These are phyloP conservation scores for Emmelina monodactyla DNA, from an alignment of 2,888 invertebrate species.

Conservation along the genomic window DNA sequence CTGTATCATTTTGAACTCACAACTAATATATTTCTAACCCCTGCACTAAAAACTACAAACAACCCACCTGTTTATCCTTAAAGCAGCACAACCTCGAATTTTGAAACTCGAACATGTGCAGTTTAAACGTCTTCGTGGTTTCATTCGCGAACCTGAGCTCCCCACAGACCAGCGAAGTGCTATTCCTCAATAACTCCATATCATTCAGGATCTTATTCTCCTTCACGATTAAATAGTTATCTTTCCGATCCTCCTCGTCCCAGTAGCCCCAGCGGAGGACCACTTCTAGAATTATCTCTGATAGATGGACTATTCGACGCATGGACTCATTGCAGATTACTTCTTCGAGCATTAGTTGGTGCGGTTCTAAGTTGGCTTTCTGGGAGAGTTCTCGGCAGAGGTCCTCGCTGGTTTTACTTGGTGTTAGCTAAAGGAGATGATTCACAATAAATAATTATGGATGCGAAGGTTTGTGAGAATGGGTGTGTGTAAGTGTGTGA, in stretches of 20 bases:
- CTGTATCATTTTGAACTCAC: too few relatives aligned
- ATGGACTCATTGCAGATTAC: conserved; percentile 78
- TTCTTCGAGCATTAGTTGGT: conserved; percentile 81
- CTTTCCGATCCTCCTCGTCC: conserved; percentile 84
- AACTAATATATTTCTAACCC: too few relatives aligned
- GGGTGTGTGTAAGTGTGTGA: too few relatives aligned
- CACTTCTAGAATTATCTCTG: conserved; percentile 73
- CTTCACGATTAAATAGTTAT: conserved; percentile 78
- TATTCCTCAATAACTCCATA: conserved; percentile 60
- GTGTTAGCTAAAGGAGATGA: conserved; percentile 68
- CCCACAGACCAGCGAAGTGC: conserved; percentile 72
- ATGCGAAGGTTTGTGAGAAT: too few relatives aligned
- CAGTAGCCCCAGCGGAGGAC: conserved; percentile 88
- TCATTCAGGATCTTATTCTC: conserved; percentile 55
- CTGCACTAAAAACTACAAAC: too few relatives aligned
- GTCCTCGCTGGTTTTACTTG: conserved; percentile 79
- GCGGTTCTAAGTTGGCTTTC: conserved; percentile 70
- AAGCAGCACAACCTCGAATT: conserved; percentile 79
- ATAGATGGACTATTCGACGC: conserved; percentile 79
- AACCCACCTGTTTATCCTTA: conserved; percentile 73
- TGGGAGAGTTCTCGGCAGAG: conserved; percentile 75
- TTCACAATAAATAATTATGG: neutral
- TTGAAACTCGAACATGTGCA: conserved; percentile 81
- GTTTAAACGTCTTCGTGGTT: conserved; percentile 76
- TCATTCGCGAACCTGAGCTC: conserved; percentile 82